Evolutionary conservation across 2,888 invertebrate species (phyloP), one percentile per base, ranked within the genome.

Genomic region (Harpalus rubripes): DNA sequence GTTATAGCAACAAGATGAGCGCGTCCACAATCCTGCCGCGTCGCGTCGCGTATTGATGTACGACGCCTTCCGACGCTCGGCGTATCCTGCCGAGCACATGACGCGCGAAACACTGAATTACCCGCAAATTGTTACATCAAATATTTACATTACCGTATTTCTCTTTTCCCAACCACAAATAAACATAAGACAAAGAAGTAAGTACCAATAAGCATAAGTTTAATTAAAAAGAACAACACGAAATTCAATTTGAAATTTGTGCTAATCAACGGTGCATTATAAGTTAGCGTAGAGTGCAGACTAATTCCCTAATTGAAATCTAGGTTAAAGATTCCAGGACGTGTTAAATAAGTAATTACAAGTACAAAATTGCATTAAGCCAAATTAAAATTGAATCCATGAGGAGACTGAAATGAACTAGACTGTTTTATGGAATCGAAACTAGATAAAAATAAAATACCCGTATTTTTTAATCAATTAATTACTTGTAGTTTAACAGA

Each of bases 111-210:
- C 18, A 22, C 58, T 81, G 81, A 72, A 81, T 81, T 59, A 61
- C 65, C 32, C 79, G 58, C 81, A 81, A 81, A 81, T 81, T 63
- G 65, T 63, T 65, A 22, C 22, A 81, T 81, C 65, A 81, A 81
- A 81, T 63, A 81, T 81, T 81, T 65, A 81, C 65, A 61, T 44
- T 81, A 18, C 44, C 81, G 63, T 52, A 81, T 41, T 63, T 65
- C 81, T 81, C 52, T 81, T 61, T 81, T 81, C 52, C 12, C 63
- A 44, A 63, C 56, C 32, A 56, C 59, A 61, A 18, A 65, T 81
- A 65, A 63, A 81, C 52, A 76, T n/a, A 44, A 76, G 44, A 56
- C n/a, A 76, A 76, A 39, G 61, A 6, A 61, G 22, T 5, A 22
- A 52, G 2, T 52, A 52, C 44, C 44, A 52, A 52, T 52, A 52